These are phyloP conservation scores for Monochamus alternatus DNA, from an alignment of 2,888 invertebrate species.

Conservation along the genomic window DNA sequence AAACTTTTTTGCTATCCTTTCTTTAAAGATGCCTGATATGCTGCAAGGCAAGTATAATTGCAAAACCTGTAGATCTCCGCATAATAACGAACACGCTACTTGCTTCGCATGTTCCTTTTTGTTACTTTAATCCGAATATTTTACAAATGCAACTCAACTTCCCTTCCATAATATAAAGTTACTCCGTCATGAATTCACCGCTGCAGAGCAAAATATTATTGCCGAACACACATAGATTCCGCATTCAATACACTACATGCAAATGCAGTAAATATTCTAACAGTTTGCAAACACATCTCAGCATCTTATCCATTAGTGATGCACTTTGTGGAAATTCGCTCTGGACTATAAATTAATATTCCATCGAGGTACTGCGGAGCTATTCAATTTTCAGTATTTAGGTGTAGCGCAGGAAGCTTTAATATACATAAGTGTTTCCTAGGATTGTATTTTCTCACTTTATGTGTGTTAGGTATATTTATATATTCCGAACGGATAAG, in stretches of 20 bases:
- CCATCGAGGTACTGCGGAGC: conserved; percentile 10
- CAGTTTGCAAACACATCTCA: conserved; percentile 50
- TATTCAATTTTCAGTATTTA: conserved; percentile 27
- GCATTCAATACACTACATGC: conserved; percentile 32
- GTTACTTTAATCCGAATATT: conserved; percentile 1
- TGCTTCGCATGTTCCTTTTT: not conserved
- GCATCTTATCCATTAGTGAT: conserved; percentile 49
- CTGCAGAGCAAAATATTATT: conserved; percentile 5
- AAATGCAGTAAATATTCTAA: conserved; percentile 49
- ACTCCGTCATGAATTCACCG: not conserved
- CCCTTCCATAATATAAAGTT: conserved; percentile 3
- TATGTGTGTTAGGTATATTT: conserved; percentile 8
- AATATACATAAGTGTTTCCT: conserved; percentile 31
- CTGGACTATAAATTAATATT: conserved; percentile 28
- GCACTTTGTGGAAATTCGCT: conserved; percentile 46
- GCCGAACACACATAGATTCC: conserved; percentile 3
- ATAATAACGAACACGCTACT: no score
- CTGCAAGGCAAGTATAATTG: no score
- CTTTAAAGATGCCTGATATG: no score
- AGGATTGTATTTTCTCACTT: conserved; percentile 13
- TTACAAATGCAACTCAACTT: conserved; percentile 7
- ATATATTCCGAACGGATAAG: conserved; percentile 10
- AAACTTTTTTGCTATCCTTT: no score
- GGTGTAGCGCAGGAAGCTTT: conserved; percentile 20
- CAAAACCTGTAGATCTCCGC: no score